Percentiles rank a stretch among this genome's conserved stretches.
Evolutionary conservation across 2,113 vertebrate species (phyloP).

Genomic region (Xiphias gladius): DNA sequence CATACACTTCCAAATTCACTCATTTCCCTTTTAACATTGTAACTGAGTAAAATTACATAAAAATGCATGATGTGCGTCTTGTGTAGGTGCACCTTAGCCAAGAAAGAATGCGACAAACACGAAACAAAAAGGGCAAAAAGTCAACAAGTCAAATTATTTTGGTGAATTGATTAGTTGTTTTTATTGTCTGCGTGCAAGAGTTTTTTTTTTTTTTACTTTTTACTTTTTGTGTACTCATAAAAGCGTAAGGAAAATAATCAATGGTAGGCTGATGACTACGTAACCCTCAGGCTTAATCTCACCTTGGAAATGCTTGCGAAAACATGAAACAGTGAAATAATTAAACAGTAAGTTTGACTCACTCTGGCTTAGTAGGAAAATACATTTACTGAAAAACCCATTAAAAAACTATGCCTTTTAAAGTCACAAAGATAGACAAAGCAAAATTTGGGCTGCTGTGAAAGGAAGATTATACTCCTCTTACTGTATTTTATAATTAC

Average conservation of each 20-base stretch:
- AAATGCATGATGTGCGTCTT: too few species aligned
- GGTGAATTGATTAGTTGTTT: too few species aligned
- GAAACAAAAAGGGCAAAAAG: too few species aligned
- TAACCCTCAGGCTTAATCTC: not conserved
- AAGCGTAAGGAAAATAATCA: not conserved
- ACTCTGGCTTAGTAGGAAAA: not conserved
- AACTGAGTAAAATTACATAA: constrained; percentile 2
- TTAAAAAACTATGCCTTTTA: not conserved
- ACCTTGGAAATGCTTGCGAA: not conserved
- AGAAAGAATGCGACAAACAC: too few species aligned
- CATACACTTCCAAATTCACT: not conserved
- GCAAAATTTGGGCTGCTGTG: not conserved
- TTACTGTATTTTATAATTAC: not conserved
- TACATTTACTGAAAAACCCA: not conserved
- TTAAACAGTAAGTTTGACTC: not conserved
- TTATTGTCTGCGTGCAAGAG: too few species aligned
- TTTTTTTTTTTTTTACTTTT: too few species aligned
- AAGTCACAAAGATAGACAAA: not conserved
- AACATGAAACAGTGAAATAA: not conserved
- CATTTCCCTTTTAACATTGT: not conserved
- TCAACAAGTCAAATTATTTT: too few species aligned
- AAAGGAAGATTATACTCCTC: not conserved
- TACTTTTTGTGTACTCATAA: not conserved
- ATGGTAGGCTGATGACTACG: not conserved
- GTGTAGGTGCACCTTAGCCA: too few species aligned